These are phyloP conservation scores for Leucoraja ocellata DNA, from an alignment of 2,797 vertebrate genomes.

Conservation along the genomic window DNA sequence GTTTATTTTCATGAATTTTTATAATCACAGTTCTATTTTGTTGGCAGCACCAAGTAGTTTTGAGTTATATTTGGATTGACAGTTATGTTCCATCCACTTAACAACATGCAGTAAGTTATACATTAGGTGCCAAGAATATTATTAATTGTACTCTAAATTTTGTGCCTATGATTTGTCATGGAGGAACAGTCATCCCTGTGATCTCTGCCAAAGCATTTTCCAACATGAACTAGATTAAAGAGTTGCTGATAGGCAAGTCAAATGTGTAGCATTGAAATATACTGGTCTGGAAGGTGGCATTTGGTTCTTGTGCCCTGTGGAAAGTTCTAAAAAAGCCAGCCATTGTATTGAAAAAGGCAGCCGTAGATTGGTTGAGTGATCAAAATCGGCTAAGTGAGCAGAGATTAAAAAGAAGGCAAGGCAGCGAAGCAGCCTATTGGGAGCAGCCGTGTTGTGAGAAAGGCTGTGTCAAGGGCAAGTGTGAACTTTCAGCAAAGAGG, in stretches of 20 bases:
- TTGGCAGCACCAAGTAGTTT: background rate
- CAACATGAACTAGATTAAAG: background rate
- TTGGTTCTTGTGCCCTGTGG: background rate
- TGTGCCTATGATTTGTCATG: background rate
- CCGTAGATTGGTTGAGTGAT: too few relatives aligned
- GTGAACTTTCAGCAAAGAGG: too few relatives aligned
- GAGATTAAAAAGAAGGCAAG: too few relatives aligned
- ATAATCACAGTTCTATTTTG: background rate
- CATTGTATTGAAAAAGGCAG: too few relatives aligned
- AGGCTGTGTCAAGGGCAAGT: too few relatives aligned
- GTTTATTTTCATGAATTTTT: background rate
- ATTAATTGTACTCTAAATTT: background rate
- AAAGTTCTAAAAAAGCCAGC: background rate
- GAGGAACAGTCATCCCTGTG: background rate
- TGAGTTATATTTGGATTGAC: too few relatives aligned
- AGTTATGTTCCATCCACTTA: background rate
- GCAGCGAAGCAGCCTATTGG: too few relatives aligned
- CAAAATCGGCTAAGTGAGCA: too few relatives aligned
- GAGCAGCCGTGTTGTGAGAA: too few relatives aligned
- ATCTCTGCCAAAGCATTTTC: background rate
- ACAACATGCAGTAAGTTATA: background rate
- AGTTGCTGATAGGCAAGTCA: background rate
- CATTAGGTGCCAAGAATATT: background rate
- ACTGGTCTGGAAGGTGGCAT: background rate
- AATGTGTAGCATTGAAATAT: background rate